Percentiles rank a stretch among this genome's conserved stretches.
These are phyloP conservation scores for Perdita meconis DNA, from an alignment of 2,888 invertebrate genomes.

Conservation along the genomic window DNA sequence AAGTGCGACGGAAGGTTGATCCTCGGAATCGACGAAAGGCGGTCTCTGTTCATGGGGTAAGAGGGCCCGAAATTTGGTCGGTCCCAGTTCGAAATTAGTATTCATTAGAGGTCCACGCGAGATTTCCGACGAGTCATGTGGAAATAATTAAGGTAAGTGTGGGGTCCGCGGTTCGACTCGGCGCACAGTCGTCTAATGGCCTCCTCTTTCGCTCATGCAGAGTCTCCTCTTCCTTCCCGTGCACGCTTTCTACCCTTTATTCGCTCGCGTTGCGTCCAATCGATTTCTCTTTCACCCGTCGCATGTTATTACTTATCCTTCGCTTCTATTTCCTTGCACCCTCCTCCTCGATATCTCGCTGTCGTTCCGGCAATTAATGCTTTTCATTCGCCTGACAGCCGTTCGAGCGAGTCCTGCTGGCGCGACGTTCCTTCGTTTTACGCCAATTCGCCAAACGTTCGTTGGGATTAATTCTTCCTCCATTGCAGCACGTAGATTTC, in stretches of 20 bases:
- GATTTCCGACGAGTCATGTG: conserved; percentile 83
- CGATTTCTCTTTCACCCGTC: conserved; percentile 59
- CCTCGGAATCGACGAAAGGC: conserved; percentile 20
- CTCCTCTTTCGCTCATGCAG: conserved; percentile 45
- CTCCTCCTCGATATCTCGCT: conserved; percentile 21
- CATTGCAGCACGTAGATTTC: no score
- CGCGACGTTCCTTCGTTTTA: conserved; percentile 22
- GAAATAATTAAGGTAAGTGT: conserved; percentile 83
- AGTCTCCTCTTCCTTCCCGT: background rate
- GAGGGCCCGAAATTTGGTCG: conserved; percentile 60
- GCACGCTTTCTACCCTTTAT: conserved; percentile 16
- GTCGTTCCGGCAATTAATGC: conserved; percentile 40
- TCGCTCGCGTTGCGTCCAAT: conserved; percentile 42
- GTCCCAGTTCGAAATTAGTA: conserved; percentile 75
- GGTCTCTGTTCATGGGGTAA: conserved; percentile 35
- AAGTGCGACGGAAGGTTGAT: conserved; percentile 12
- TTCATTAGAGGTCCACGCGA: conserved; percentile 78
- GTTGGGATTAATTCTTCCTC: no score
- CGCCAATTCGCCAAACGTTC: conserved; percentile 26
- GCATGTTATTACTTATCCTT: conserved; percentile 38
- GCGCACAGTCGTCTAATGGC: conserved; percentile 61
- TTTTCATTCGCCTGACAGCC: background rate
- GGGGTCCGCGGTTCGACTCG: conserved; percentile 74
- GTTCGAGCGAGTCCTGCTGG: background rate
- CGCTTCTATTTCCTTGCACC: conserved; percentile 26